These are phyloP conservation scores for Eueides isabella DNA, from an alignment of 1,140 invertebrate species.

Conservation along the genomic window DNA sequence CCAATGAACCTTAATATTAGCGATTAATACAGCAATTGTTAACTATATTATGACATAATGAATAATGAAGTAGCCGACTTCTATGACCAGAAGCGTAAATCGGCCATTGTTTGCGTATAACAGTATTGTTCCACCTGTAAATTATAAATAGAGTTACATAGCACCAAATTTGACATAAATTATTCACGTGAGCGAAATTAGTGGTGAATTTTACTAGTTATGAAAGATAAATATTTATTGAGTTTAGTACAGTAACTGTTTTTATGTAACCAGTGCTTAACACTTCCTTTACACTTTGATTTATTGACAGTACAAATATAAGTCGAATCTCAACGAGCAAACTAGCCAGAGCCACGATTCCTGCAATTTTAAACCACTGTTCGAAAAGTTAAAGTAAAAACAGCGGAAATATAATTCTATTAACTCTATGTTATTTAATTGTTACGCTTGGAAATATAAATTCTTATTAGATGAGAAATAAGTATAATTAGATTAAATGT, in stretches of 20 bases:
- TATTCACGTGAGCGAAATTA: slow-evolving; percentile 20
- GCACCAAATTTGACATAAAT: slow-evolving; percentile 35
- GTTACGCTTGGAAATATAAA: neutral
- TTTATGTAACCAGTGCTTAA: neutral
- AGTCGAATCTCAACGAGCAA: too few relatives aligned
- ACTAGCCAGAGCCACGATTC: slow-evolving; percentile 49
- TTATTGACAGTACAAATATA: slow-evolving; percentile 60
- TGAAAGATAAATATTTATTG: neutral
- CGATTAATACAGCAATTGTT: slow-evolving; percentile 45
- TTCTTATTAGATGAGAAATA: slow-evolving; percentile 13
- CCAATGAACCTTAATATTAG: slow-evolving; percentile 44
- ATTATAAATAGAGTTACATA: slow-evolving; percentile 39
- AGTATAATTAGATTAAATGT: slow-evolving; percentile 24
- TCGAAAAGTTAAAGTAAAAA: neutral
- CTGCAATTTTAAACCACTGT: slow-evolving; percentile 67
- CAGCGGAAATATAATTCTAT: neutral
- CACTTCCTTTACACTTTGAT: slow-evolving; percentile 39
- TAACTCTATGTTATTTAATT: neutral
- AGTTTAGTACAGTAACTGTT: neutral
- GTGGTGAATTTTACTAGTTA: neutral
- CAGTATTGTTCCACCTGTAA: slow-evolving; percentile 59
- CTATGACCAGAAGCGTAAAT: slow-evolving; percentile 50
- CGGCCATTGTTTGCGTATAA: slow-evolving; percentile 60
- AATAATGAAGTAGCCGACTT: slow-evolving; percentile 61
- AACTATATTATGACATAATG: slow-evolving; percentile 54